These are phyloP conservation scores for Oligia strigilis DNA, from an alignment of 2,888 invertebrate genomes.

Conservation along the genomic window DNA sequence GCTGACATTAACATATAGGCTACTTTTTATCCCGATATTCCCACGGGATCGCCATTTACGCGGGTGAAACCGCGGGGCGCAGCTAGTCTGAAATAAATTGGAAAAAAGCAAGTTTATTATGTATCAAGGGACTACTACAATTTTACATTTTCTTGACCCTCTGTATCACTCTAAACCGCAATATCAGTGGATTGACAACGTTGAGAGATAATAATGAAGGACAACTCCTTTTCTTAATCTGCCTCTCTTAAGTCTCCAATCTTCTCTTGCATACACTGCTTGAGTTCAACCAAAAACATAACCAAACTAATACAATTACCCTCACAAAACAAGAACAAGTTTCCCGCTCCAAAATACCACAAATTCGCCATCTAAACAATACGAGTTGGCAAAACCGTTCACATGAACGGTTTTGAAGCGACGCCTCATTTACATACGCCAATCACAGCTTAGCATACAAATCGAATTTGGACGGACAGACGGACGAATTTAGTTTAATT, in stretches of 20 bases:
- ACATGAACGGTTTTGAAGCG: constrained; percentile 60
- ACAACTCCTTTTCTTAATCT: background rate
- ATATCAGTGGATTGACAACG: too few species aligned
- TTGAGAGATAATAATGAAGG: background rate
- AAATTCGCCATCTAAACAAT: constrained; percentile 57
- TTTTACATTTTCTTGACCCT: background rate
- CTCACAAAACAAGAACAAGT: constrained; percentile 42
- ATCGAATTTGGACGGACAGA: constrained; percentile 64
- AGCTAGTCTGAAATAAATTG: background rate
- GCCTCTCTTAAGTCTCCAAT: background rate
- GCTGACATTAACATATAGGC: too few species aligned
- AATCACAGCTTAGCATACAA: constrained; percentile 71
- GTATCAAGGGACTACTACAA: too few species aligned
- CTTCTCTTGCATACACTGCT: background rate
- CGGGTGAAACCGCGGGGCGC: too few species aligned
- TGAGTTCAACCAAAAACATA: background rate
- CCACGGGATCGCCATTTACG: too few species aligned
- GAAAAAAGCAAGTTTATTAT: background rate
- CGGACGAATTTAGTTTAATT: constrained; percentile 67
- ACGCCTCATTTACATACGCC: constrained; percentile 67
- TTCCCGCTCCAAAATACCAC: constrained; percentile 42
- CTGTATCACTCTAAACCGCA: background rate
- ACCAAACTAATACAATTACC: constrained; percentile 47
- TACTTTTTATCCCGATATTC: too few species aligned
- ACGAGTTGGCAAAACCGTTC: constrained; percentile 50